Percentiles rank a stretch among this genome's conserved stretches.
Conservation (phyloP, 1,140 invertebrate genomes). For the Neuroterus valhalla region DNA sequence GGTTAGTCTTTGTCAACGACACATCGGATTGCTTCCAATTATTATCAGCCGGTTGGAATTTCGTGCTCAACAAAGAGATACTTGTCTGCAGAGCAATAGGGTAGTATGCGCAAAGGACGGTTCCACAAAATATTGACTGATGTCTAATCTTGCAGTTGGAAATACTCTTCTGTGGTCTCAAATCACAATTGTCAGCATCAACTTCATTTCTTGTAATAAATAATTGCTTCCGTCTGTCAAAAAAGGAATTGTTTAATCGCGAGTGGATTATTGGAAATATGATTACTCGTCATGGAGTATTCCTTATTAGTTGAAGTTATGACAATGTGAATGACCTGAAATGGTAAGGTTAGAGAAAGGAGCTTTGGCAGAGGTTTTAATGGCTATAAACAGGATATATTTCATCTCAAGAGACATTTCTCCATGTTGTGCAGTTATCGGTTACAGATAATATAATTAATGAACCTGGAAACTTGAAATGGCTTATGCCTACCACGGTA, state of each 20-base stretch:
- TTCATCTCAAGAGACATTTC: conserved; percentile 1
- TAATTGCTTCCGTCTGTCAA: too few relatives aligned
- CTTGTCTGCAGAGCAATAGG: too few relatives aligned
- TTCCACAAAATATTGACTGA: too few relatives aligned
- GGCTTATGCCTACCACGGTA: neutral
- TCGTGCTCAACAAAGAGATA: neutral
- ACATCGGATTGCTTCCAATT: neutral
- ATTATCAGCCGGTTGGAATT: neutral
- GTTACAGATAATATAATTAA: conserved; percentile 10
- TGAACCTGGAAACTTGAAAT: neutral
- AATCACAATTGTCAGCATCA: too few relatives aligned
- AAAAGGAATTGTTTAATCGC: too few relatives aligned
- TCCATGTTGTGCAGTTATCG: conserved; percentile 25
- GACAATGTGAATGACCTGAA: neutral
- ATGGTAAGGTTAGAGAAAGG: conserved; percentile 16
- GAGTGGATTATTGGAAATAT: too few relatives aligned
- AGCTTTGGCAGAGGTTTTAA: conserved; percentile 18
- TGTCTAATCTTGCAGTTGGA: too few relatives aligned
- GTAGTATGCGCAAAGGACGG: too few relatives aligned
- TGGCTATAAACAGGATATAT: neutral
- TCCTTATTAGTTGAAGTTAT: conserved; percentile 5
- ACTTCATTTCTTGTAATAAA: too few relatives aligned
- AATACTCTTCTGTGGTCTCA: too few relatives aligned
- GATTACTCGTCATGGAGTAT: too few relatives aligned
- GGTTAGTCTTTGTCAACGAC: conserved; percentile 61